Evolutionary conservation across 1,140 invertebrate genomes (phyloP), one percentile per base, ranked within the genome.

Genomic region (Nixonia krombeini): DNA sequence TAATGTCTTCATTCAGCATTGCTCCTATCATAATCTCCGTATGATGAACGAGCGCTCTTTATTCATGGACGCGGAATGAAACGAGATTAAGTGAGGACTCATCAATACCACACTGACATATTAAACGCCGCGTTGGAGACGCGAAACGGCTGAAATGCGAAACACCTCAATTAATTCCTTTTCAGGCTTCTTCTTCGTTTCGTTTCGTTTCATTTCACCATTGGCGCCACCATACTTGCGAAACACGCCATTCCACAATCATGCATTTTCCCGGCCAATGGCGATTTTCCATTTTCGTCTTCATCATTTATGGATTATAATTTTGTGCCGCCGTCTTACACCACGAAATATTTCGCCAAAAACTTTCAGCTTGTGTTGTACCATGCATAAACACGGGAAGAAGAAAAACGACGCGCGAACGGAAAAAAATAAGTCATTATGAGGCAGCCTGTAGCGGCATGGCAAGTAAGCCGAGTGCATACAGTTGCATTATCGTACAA

Each of bases 11-110:
- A 79, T 80, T 78, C 72, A 77, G 58, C 52, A 44, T 56, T 28
- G 67, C 70, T 75, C 70, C 72, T 82, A 82, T 80, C 79, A 79
- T 81, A 82, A 81, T 80, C 75, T 78, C 58, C 52, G 42, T 68
- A 59, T 81, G 80, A 82, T 81, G 71, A 76, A 81, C 76, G 80
- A 78, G 73, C 72, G 62, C 62, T 75, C 72, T 78, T 78, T 79
- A 78, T 79, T 72, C 74, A 65, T 65, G 69, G 55, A 73, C 62
- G 59, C 46, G 69, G 69, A 75, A 78, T 66, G 64, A 55, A 75
- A 53, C 66, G 65, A 73, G 75, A 80, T 76, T 75, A 77, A 78
- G 70, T 70, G 68, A 66, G 68, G 62, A 41, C 67, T 69, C 76
- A 75, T 77, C 73, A 76, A 79, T 79, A 76, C 68, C 61, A n/a